A percentile compares a stretch with the other conserved stretches of the same genome.
Evolutionary conservation across 2,113 vertebrate genomes (phyloP).

Genomic region (Rhea pennata): DNA sequence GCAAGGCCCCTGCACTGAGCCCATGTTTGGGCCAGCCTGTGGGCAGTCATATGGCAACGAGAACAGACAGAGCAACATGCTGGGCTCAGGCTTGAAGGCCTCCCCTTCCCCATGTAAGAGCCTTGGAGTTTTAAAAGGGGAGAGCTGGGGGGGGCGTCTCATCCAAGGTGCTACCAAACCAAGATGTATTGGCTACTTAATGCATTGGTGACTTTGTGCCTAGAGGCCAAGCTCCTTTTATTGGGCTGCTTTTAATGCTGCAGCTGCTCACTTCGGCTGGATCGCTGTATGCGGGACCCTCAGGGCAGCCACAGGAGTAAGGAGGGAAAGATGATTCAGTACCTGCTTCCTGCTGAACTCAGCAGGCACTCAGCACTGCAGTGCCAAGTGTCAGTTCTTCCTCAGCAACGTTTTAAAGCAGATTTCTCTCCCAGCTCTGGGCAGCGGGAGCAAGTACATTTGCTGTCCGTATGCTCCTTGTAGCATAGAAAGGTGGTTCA

Average conservation of each 20-base stretch:
- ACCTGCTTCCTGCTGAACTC: background rate
- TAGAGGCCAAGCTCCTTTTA: slow-evolving; percentile 15
- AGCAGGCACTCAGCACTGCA: background rate
- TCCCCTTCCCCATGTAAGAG: background rate
- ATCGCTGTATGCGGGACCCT: background rate
- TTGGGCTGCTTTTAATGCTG: background rate
- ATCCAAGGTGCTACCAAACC: background rate
- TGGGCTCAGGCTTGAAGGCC: background rate
- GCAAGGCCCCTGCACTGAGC: background rate
- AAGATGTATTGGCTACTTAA: accelerated
- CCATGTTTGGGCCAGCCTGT: background rate
- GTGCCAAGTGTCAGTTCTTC: background rate
- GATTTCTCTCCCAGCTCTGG: background rate
- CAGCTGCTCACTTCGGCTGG: background rate
- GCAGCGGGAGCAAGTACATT: background rate
- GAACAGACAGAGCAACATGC: background rate
- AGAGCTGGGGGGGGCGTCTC: background rate
- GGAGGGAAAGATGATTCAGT: background rate
- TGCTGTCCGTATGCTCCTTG: background rate
- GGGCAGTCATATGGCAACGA: too few species aligned
- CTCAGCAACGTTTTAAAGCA: background rate
- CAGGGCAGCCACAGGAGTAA: background rate
- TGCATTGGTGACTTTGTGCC: accelerated
- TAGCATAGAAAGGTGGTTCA: background rate
- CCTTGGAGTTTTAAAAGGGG: background rate